Evolutionary conservation across 2,797 vertebrate species (phyloP).

Genomic region (Pangasius sanitwongsei): DNA sequence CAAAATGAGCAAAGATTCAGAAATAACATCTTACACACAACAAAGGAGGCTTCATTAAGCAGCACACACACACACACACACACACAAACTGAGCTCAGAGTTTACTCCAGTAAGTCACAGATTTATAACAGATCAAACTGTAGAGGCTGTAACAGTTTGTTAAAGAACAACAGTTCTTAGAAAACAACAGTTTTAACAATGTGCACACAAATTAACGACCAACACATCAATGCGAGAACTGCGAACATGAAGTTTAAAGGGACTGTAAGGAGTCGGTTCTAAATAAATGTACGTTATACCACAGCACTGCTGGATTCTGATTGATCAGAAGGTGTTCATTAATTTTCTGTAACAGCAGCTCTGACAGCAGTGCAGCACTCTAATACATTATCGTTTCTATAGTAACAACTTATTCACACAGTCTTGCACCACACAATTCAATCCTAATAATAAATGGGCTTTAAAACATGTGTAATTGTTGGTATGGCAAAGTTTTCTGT

Average conservation of each 20-base stretch:
- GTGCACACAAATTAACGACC: not conserved
- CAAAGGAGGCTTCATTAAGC: not conserved
- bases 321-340: not conserved
- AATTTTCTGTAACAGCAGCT: not conserved
- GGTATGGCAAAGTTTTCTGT: not conserved
- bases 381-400: not conserved
- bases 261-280: not conserved
- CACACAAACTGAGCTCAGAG: not conserved
- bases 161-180: not conserved
- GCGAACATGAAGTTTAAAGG: not conserved
- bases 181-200: slow-evolving; percentile 1
- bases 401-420: not conserved
- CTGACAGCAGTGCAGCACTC: not conserved
- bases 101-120: not conserved
- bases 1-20: not conserved
- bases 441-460: not conserved
- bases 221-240: not conserved
- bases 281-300: not conserved
- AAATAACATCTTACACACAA: not conserved
- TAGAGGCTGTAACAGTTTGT: not conserved
- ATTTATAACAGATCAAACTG: not conserved
- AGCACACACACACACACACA: not conserved
- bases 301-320: not conserved
- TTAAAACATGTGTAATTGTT: not conserved
- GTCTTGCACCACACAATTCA: not conserved